These are phyloP conservation scores for Catotricha subobsoleta DNA, from an alignment of 2,888 invertebrate species.

Conservation along the genomic window DNA sequence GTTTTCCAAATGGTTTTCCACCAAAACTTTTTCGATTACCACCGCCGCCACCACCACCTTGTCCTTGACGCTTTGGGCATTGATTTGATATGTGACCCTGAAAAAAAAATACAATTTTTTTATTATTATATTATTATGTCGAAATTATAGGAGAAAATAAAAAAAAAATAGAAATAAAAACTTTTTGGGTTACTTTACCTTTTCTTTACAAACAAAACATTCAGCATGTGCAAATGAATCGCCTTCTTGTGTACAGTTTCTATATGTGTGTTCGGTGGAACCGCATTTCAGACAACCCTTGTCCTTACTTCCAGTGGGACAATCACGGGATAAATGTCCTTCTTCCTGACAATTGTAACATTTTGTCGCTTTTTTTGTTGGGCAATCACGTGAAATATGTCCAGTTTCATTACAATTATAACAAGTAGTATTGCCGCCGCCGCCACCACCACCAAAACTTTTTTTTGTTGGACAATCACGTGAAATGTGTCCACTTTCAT, in stretches of 20 bases:
- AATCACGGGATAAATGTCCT: conserved; percentile 5
- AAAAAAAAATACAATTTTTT: background rate
- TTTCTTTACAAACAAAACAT: conserved; percentile 7
- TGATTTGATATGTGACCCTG: conserved; percentile 8
- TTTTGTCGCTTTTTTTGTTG: background rate
- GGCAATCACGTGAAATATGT: conserved; percentile 6
- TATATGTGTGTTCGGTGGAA: conserved; percentile 6
- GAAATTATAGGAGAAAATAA: no score
- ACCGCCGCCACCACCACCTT: background rate
- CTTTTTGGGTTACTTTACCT: background rate
- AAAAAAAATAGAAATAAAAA: background rate
- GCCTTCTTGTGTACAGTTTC: conserved; percentile 6
- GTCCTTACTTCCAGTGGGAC: conserved; percentile 1
- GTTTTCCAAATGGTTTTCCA: background rate
- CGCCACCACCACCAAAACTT: background rate
- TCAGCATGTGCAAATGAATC: conserved; percentile 4
- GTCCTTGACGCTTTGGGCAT: conserved; percentile 6
- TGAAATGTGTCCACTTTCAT: conserved; percentile 5
- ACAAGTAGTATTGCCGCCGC: background rate
- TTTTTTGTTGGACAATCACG: conserved; percentile 7
- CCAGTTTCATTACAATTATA: conserved; percentile 6
- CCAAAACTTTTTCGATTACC: background rate
- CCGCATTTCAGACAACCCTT: conserved; percentile 7
- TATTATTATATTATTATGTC: background rate
- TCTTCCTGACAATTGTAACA: conserved; percentile 4